Percentiles rank a stretch among this genome's conserved stretches.
Evolutionary conservation across 2,888 invertebrate genomes (phyloP).

Genomic region (Liodrosophila aerea): DNA sequence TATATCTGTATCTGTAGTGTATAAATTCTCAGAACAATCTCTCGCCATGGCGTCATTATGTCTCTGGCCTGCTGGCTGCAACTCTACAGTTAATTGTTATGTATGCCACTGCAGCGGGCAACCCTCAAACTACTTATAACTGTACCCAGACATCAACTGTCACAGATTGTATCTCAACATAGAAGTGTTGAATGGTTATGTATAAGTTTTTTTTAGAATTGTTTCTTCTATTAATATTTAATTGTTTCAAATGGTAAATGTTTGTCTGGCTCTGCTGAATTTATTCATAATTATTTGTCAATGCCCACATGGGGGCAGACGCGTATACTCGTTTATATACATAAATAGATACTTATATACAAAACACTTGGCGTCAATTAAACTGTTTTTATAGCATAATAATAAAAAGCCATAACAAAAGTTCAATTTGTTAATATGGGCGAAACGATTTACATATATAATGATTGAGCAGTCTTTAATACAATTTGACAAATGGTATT

Average conservation of each 20-base stretch:
- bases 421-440: slow-evolving; percentile 12
- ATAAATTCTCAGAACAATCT: neutral
- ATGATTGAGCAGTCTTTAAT: neutral
- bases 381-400: slow-evolving; percentile 29
- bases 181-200: slow-evolving; percentile 5
- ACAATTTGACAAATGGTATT: neutral
- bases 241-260: slow-evolving; percentile 59
- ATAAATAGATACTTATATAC: slow-evolving; percentile 33
- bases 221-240: slow-evolving; percentile 42
- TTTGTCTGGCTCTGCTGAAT: slow-evolving; percentile 40
- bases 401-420: slow-evolving; percentile 27
- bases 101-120: neutral
- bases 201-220: slow-evolving; percentile 9
- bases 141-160: neutral
- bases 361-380: slow-evolving; percentile 57
- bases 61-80: slow-evolving; percentile 21
- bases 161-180: too few species aligned
- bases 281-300: slow-evolving; percentile 24
- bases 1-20: neutral
- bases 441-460: slow-evolving; percentile 3
- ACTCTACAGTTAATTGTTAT: slow-evolving; percentile 11
- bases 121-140: slow-evolving; percentile 1
- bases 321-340: slow-evolving; percentile 2
- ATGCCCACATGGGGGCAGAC: slow-evolving; percentile 29
- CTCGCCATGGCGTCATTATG: slow-evolving; percentile 40